Base-by-base conservation (phyloP, 2,888 invertebrate species). In the Ormyrus rosae region DNA sequence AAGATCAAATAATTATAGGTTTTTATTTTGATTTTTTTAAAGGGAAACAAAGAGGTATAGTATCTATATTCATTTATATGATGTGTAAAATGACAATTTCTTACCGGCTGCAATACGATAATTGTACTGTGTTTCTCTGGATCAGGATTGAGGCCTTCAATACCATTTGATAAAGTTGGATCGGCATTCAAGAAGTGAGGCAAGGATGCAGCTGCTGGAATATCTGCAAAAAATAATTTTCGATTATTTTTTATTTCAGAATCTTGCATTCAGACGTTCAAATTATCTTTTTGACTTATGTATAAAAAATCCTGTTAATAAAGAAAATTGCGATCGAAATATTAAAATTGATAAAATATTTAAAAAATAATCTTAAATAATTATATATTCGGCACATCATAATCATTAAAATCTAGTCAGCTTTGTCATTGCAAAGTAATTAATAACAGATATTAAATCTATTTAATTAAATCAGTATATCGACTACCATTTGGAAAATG, bases 181-280 rank as follows among this genome's bases (percentile, higher is more conserved):
- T 91, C 91, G 8, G 89, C 89, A 67, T 90, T 83, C 67, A 90
- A 86, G 77, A 91, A 91, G 85, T 91, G 91, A 11, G 91, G 91
- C 76, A 90, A 82, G 55, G 91, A 91, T 73, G 91, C 86, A 1
- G 91, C 91, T 0, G 88, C 88, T 48, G 91, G 91, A 58, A 91
- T 91, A 69, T 86, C 91, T 91, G 85, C 53, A 83, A 85, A 55
- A n/a, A 19, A 1, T 19, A 19, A 19, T 19, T 19, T 69, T 45
- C 6, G 34, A 60, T 1, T 19, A n/a, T 56, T 69, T 53, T 65
- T 50, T 6, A 1, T 65, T 65, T 65, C 11, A 50, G 34, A 10
- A 19, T 19, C 1, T 19, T 19, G 19, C 19, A 19, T 19, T 19
- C 19, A 19, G 19, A 19, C 19, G 19, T 19, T 19, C 19, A 19